These are phyloP conservation scores for Tor tambroides DNA, from an alignment of 2,113 vertebrate species.

Conservation along the genomic window DNA sequence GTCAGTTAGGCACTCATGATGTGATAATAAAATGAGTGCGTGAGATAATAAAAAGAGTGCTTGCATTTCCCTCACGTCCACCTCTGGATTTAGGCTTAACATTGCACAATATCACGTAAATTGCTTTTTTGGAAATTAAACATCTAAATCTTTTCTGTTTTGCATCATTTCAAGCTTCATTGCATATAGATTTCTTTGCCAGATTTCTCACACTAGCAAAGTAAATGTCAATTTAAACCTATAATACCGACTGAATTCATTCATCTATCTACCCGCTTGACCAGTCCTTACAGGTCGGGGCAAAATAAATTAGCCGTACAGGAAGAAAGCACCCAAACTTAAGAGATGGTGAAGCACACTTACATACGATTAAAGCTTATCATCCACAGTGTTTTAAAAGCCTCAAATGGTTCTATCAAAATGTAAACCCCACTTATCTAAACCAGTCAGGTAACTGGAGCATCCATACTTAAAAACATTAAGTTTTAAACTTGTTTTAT, in stretches of 20 bases:
- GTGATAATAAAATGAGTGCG: conserved; percentile 13
- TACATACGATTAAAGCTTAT: conserved; percentile 64
- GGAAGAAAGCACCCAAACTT: conserved; percentile 42
- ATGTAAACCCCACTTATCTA: conserved; percentile 73
- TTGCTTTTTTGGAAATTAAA: conserved; percentile 27
- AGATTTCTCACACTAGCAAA: conserved; percentile 42
- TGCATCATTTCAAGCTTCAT: conserved; percentile 54
- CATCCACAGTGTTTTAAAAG: conserved; percentile 70
- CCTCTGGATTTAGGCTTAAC: conserved; percentile 41
- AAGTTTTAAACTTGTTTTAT: conserved; percentile 55
- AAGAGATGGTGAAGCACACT: conserved; percentile 51
- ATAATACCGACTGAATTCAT: conserved; percentile 3
- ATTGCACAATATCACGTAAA: conserved; percentile 50
- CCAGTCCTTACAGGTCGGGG: conserved; percentile 51
- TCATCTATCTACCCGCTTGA: conserved; percentile 13
- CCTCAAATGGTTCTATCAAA: conserved; percentile 72
- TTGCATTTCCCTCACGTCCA: conserved; percentile 43
- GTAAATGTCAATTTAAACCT: conserved; percentile 37
- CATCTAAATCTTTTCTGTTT: conserved; percentile 43
- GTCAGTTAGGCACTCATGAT: conserved; percentile 47
- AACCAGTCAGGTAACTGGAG: conserved; percentile 68
- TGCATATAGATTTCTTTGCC: conserved; percentile 59
- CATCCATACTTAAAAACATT: conserved; percentile 64
- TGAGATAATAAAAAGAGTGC: conserved; percentile 33
- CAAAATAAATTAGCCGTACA: conserved; percentile 52